Evolutionary conservation across 2,113 vertebrate species (phyloP).

Genomic region (Crotalus tigris): DNA sequence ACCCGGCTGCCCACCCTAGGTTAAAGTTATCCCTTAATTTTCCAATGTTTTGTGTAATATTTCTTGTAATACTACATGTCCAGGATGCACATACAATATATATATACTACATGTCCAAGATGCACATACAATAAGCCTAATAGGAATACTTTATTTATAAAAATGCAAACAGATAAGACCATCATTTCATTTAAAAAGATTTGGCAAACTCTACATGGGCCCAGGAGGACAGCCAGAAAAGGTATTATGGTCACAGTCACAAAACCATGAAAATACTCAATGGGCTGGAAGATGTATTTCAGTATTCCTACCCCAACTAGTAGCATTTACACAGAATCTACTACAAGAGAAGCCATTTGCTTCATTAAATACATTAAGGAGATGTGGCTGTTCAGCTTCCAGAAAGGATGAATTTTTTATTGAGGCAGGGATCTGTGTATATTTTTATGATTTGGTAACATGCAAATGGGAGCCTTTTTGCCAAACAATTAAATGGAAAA

Average conservation of each 20-base stretch:
- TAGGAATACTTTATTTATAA: background rate
- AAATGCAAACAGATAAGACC: background rate
- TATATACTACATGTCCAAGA: background rate
- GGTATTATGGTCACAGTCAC: background rate
- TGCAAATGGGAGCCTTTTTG: background rate
- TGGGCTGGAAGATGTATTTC: background rate
- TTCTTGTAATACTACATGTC: background rate
- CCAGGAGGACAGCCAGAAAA: background rate
- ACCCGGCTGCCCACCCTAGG: background rate
- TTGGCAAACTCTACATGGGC: background rate
- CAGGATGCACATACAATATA: background rate
- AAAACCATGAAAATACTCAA: background rate
- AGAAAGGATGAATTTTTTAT: background rate
- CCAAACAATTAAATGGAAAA: background rate
- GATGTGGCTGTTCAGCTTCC: background rate
- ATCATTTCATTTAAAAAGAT: background rate
- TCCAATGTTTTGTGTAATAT: background rate
- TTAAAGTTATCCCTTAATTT: background rate
- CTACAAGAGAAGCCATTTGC: background rate
- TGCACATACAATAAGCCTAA: background rate
- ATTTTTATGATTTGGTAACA: background rate
- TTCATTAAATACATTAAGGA: background rate
- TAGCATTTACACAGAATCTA: background rate
- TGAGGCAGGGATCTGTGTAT: background rate
- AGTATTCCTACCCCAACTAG: background rate